Evolutionary conservation across 2,888 invertebrate genomes (phyloP), one percentile per base, ranked within the genome.

Genomic region (Galeopsomyia nigrocyanea): DNA sequence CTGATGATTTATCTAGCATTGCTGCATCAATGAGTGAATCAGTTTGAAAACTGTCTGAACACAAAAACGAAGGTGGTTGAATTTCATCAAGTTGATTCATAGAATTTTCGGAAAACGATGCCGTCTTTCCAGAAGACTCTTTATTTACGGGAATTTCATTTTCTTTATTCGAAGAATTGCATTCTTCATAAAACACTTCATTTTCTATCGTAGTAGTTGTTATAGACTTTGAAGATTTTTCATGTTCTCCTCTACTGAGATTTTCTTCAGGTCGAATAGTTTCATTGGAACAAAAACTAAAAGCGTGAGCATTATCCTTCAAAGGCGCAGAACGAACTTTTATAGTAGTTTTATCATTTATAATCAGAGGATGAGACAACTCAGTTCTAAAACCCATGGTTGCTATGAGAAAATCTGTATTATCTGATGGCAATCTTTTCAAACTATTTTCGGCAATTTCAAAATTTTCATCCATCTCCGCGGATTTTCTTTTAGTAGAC

Each of bases 21-120:
- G 2, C 39, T 3, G 39, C 39, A 39, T 39, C 39, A 7, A 39
- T 1, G 1, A 39, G 1, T 26, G 60, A 64, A 63, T 65, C 61
- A 13, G 68, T 68, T 49, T 65, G 67, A n/a, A 68, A 63, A 61
- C 77, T 76, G 14, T 78, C 73, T 1, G 74, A 74, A 49, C 51
- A 69, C 14, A 77, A 46, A 64, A 80, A 81, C 13, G 80, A 80
- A 13, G 82, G 81, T 14, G 79, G 78, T 61, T 79, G 65, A 57
- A 81, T 77, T n/a, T 78, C 74, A 22, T 79, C 76, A 17, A 82
- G 49, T 16, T 77, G 78, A 57, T 74, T 73, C 2, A 61, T 5
- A 68, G 21, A 55, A 13, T 74, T 21, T 70, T 70, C 47, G 19
- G 56, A 46, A 61, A 77, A 66, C 56, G 58, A 9, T 58, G 49